A percentile compares a stretch with the other conserved stretches of the same genome.
Evolutionary conservation across 2,113 vertebrate genomes (phyloP).

Genomic region (Mirounga angustirostris): DNA sequence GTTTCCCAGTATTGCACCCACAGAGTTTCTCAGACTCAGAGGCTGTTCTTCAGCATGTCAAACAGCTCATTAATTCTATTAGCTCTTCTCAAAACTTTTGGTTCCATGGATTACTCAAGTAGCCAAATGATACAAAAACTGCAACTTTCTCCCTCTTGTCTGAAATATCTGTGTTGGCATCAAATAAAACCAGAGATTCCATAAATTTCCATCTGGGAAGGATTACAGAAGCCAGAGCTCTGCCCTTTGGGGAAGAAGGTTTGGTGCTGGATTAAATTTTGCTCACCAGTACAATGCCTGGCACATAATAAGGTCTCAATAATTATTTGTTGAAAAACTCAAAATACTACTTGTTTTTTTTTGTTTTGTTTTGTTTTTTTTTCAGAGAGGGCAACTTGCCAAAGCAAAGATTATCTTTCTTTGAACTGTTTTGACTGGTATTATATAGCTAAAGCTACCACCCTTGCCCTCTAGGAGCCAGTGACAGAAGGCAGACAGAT

Average conservation of each 20-base stretch:
- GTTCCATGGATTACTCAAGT: background rate
- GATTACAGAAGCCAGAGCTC: background rate
- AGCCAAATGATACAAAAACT: constrained; percentile 34
- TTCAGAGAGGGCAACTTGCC: background rate
- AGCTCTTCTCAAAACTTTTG: background rate
- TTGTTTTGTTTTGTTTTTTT: constrained; percentile 55
- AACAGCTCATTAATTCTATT: background rate
- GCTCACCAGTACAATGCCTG: background rate
- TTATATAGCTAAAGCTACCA: background rate
- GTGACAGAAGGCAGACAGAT: background rate
- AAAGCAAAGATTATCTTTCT: background rate
- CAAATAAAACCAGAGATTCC: background rate
- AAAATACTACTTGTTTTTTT: constrained; percentile 14
- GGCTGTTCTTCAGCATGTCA: background rate
- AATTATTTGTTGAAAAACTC: constrained; percentile 45
- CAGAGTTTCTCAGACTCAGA: background rate
- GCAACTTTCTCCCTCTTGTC: background rate
- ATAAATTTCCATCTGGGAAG: background rate
- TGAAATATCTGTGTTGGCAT: constrained; percentile 47
- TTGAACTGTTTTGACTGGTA: background rate
- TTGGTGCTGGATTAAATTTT: background rate
- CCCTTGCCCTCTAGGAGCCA: background rate
- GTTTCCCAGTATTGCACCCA: background rate
- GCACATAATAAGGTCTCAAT: background rate
- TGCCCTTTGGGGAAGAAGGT: background rate